Evolutionary conservation across 2,113 vertebrate genomes (phyloP).

Genomic region (Lipophrys pholis): DNA sequence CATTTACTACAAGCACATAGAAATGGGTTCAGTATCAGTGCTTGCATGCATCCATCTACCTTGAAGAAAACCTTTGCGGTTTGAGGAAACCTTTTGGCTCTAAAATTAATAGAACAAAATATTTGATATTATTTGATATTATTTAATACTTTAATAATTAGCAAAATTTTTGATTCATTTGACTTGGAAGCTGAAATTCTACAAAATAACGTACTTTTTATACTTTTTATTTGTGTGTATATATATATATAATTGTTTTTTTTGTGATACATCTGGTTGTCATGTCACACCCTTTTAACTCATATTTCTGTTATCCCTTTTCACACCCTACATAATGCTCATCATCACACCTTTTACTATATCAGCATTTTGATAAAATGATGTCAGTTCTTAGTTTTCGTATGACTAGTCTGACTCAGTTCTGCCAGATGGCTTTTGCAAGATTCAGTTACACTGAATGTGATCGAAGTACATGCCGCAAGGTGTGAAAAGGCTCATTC

Average conservation of each 20-base stretch:
- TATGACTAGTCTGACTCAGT: conserved; percentile 34
- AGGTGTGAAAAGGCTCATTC: conserved; percentile 65
- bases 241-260: too few species aligned
- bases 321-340: conserved; percentile 49
- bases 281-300: conserved; percentile 15
- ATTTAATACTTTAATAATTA: too few species aligned
- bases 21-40: conserved; percentile 6
- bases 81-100: not conserved
- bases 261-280: conserved; percentile 8
- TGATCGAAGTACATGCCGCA: conserved; percentile 23
- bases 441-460: conserved; percentile 31
- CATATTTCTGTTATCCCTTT: conserved; percentile 36
- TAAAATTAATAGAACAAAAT: too few species aligned
- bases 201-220: too few species aligned
- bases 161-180: too few species aligned
- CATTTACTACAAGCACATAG: not conserved
- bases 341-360: conserved; percentile 50
- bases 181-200: too few species aligned
- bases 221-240: too few species aligned
- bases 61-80: not conserved
- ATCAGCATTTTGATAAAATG: conserved; percentile 45
- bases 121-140: too few species aligned
- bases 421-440: conserved; percentile 43
- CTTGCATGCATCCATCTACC: not conserved
- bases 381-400: conserved; percentile 41